Evolutionary conservation across 2,113 vertebrate species (phyloP).

Genomic region (Lutjanus erythropterus): DNA sequence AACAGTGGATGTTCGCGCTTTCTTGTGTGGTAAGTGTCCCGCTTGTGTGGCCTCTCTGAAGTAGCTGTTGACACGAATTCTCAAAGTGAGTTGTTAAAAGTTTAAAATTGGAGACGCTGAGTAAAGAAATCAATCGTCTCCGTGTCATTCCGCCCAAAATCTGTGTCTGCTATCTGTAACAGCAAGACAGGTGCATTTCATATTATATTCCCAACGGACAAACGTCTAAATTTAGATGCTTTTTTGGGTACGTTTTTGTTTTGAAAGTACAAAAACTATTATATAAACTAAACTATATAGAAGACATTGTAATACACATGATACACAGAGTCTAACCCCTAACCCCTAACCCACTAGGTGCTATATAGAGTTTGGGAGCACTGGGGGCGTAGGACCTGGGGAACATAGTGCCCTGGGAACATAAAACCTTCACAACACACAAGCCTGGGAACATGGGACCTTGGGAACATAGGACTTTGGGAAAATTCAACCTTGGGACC

Average conservation of each 20-base stretch:
- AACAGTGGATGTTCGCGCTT: neutral
- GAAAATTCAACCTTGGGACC: too few species aligned
- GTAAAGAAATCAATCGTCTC: neutral
- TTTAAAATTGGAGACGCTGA: neutral
- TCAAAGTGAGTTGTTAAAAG: conserved; percentile 6
- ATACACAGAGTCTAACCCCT: too few species aligned
- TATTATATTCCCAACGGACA: neutral
- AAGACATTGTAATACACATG: neutral
- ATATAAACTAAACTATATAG: too few species aligned
- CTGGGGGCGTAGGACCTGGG: too few species aligned
- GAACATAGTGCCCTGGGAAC: too few species aligned
- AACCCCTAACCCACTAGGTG: too few species aligned
- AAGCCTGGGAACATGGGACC: too few species aligned
- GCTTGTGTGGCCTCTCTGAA: conserved; percentile 12
- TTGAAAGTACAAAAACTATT: neutral
- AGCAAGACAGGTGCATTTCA: neutral
- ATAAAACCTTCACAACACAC: too few species aligned
- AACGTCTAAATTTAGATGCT: neutral
- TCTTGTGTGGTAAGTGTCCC: conserved; percentile 7
- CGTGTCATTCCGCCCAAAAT: neutral
- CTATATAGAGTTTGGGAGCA: too few species aligned
- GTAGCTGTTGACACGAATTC: neutral
- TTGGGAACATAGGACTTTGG: too few species aligned
- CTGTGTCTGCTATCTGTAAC: neutral
- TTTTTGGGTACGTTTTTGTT: too few species aligned